phyloP scores from a whole-genome alignment of 2,797 vertebrate genomes.

The Peromyscus aztecus region DNA sequence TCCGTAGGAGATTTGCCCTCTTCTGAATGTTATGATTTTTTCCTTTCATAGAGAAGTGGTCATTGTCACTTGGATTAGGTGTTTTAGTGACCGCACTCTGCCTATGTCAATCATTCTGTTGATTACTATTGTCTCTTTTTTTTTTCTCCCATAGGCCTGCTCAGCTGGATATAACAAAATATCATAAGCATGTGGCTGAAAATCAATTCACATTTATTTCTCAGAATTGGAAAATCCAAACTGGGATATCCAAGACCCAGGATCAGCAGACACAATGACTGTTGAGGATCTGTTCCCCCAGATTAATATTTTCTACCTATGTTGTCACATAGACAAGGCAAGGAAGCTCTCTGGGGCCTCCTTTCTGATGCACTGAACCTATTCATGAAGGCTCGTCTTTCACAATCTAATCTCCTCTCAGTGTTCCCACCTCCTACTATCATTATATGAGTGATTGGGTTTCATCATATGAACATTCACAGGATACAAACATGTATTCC shows the following conservation, averaged over 20 bases:
- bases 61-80: background rate
- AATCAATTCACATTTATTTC: background rate
- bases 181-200: background rate
- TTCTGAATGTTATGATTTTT: background rate
- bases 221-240: background rate
- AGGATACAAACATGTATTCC: background rate
- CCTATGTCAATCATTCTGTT: background rate
- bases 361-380: background rate
- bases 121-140: background rate
- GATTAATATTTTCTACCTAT: background rate
- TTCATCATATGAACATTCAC: background rate
- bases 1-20: background rate
- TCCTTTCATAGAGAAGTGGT: background rate
- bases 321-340: background rate
- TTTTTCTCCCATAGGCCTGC: background rate
- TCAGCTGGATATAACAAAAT: background rate
- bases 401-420: background rate
- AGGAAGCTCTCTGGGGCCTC: background rate
- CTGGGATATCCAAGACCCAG: background rate
- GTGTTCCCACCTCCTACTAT: background rate
- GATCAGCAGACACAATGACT: background rate
- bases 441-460: background rate
- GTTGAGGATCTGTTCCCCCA: background rate
- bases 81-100: background rate
- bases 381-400: background rate